Evolutionary conservation across 2,113 vertebrate genomes (phyloP), one percentile per base, ranked within the genome.

Genomic region (Chaetops frenatus): DNA sequence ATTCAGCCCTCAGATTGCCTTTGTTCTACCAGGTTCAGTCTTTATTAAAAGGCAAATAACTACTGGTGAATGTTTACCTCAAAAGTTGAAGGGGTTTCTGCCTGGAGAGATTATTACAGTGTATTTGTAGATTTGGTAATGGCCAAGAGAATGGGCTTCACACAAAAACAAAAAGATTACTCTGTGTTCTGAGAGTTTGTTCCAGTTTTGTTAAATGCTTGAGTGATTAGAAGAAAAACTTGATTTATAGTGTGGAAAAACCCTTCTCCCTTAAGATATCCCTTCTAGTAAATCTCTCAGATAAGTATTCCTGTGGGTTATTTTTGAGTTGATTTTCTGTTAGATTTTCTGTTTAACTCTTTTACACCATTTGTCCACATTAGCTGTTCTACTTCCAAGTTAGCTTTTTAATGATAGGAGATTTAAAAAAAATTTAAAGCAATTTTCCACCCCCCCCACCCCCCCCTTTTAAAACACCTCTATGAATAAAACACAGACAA

Each of bases 91-190:
- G 40, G 44, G 28, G 3, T 56, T 94, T 83, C 81, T 91, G 10
- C 74, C 17, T 38, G 56, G 15, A 4, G 42, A 53, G 50, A 56
- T 79, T 42, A 10, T 53, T 86, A 8, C 0, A 0, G 8, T 20
- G 6, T 47, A 42, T 58, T 40, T 81, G 8, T 61, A 15, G 29
- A 38, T 86, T 40, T 78, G 51, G 33, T 78, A 64, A 62, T 74
- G 50, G 27, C 12, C 13, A 10, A 35, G 65, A 78, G 29, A 89
- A 62, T 38, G 44, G 8, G 5, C 84, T 81, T 81, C 48, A 62
- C 17, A 22, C 18, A 53, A 45, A 62, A 40, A 38, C 3, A 2
- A 29, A 22, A 51, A 20, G 24, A 47, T 74, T 61, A 19, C n/a
- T 83, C 20, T 83, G 23, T 15, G 6, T 86, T 94, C 31, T 38